Base-by-base conservation (phyloP, 2,888 invertebrate genomes). In the Barypeithes pellucidus region DNA sequence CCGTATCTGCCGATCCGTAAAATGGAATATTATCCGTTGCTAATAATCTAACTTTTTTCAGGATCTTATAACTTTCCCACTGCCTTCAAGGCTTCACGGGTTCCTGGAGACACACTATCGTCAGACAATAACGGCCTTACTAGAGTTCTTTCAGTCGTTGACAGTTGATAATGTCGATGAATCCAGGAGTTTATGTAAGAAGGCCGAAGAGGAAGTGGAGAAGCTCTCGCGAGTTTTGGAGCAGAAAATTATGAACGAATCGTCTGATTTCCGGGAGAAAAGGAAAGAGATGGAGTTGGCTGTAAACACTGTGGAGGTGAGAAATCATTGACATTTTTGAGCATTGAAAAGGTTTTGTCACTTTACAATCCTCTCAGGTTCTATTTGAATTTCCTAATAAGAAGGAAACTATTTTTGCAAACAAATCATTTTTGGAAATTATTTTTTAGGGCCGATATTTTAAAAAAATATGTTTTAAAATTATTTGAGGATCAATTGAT, bases 241-340 rank as follows among this genome's bases (percentile, higher is more conserved):
- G 74, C 83, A 84, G 68, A 80, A 76, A 69, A 77, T 86, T 74
- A 82, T 85, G 11, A 82, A 83, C 67, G 79, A 85, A 75, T 82
- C 86, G 5, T 79, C 85, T 8, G 83, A 87, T 76, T 80, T 88
- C 70, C 83, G 79, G 82, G 80, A 81, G 78, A 72, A 87, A 83
- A 83, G 90, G 12, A 88, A 87, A 33, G 84, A 87, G 3, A 87
- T 91, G 77, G 91, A 90, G 80, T 85, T 86, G 36, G 86, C 90
- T 39, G 89, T 90, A 16, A 90, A 90, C 80, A 89, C 88, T 79
- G 85, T 91, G 73, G 92, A 93, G 88, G 92, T 92, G 66, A 80
- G 85, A 72, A n/a, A n/a, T n/a, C n/a, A n/a, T n/a, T n/a, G n/a
- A n/a, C n/a, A n/a, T n/a, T n/a, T n/a, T n/a, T n/a, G n/a, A n/a